Evolutionary conservation across 2,113 vertebrate species (phyloP), one percentile per base, ranked within the genome.

Genomic region (Eudyptes chrysolophus): DNA sequence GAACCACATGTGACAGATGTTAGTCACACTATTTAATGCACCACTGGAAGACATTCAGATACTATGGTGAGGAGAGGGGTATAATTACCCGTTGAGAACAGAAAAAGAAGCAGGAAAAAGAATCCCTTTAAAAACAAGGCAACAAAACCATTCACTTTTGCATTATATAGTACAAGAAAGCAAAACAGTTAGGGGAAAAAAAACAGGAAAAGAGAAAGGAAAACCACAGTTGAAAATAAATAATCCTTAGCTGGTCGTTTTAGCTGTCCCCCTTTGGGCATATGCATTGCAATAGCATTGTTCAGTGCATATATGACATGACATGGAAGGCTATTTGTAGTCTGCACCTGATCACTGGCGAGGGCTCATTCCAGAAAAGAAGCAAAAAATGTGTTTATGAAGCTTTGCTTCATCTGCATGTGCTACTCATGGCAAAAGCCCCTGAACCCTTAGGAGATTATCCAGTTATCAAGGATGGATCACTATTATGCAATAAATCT

Each of bases 1-100:
- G 94, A 97, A 93, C 87, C 95, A 96, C 95, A 89, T 94, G 93
- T 97, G 96, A 97, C 96, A 97, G 94, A 97, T 97, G 95, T 96
- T 96, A 96, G 89, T 94, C 95, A 86, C 89, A 89, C 94, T 96
- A 85, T 97, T 97, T 96, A 97, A 95, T 96, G 95, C 91, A 96
- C 93, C 97, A 94, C 96, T 95, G 93, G 95, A 97, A 97, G 95
- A 97, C 92, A 95, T 94, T 97, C 94, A 88, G 96, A 85, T 93
- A 77, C 89, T 52, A 62, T 0, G 2, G 84, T 66, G 92, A 93
- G 82, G 84, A 96, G 62, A 84, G 62, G 77, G 89, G 36, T 70
- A 19, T 89, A 96, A 96, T 96, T 87, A 94, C 74, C 75, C 91
- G 77, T 19, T 0, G 1, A 69, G 90, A 87, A n/a, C 29, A 95